A percentile compares a stretch with the other conserved stretches of the same genome.
phyloP scores from a whole-genome alignment of 2,113 vertebrate species.

The Antechinus flavipes region DNA sequence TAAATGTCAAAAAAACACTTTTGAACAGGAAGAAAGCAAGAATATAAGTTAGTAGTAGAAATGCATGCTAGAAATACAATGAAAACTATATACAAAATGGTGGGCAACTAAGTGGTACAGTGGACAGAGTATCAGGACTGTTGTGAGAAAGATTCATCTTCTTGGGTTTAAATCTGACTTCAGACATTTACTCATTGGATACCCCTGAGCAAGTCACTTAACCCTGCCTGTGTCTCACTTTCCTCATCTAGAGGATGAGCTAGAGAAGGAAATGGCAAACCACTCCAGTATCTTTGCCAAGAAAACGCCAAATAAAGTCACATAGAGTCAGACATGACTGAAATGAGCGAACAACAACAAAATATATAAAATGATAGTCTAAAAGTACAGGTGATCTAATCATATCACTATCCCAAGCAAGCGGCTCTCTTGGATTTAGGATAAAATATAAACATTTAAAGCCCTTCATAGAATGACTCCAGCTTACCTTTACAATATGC shows the following conservation, averaged over 20 bases:
- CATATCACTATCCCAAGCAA: not conserved
- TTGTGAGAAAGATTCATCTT: not conserved
- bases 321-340: not conserved
- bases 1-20: slow-evolving; percentile 41
- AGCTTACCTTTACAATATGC: not conserved
- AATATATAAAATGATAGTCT: not conserved
- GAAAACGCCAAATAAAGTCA: not conserved
- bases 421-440: not conserved
- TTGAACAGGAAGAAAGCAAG: slow-evolving; percentile 22
- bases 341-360: not conserved
- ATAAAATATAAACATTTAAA: not conserved
- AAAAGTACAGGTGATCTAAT: not conserved
- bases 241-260: not conserved
- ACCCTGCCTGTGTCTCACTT: not conserved
- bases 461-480: not conserved
- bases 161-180: not conserved
- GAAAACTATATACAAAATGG: not conserved
- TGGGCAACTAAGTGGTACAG: not conserved
- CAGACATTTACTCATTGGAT: not conserved
- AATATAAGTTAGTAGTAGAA: slow-evolving; percentile 44
- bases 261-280: not conserved
- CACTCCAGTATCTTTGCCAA: not conserved
- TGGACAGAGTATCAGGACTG: not conserved
- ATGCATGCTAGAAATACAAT: not conserved
- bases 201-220: not conserved